Base-by-base conservation (phyloP, 2,888 invertebrate genomes). In the Drosophila phalerata region DNA sequence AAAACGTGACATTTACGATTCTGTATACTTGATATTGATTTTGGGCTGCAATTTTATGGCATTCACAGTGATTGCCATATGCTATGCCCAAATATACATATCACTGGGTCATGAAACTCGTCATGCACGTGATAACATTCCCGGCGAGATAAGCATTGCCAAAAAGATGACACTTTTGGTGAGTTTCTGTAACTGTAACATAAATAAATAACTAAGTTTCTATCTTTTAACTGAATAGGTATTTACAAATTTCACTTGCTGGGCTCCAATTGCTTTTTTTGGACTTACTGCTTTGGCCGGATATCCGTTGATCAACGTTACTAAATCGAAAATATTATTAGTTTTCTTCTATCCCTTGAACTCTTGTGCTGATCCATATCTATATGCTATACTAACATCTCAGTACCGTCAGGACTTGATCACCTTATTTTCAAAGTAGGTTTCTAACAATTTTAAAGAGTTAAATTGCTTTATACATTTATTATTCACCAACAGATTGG, bases 331-430 rank as follows among this genome's bases (percentile, higher is more conserved):
- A 92, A 96, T 98, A 52, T 93, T 97, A 11, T 93, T 97, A 69
- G 97, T 98, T 9, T 97, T 98, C 91, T 97, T 98, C 91, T 97
- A 98, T 91, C 98, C 98, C 0, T 93, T 98, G 69, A 98, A 98
- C 92, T 96, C 97, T 0, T 97, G 97, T 91, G 97, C 98, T 40
- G 98, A 98, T 93, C 98, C 98, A 0, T 98, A 97, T 93, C 93
- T 98, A 3, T 98, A 98, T 92, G 98, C 97, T 17, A 96, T 98
- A 79, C 93, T 97, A 89, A 98, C 98, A 8, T 95, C 97, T 72
- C 97, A 97, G 92, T 97, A 97, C 90, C 94, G 97, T 43, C 94
- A 95, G 79, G 97, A 98, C 91, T 93, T 97, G 22, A 94, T 95
- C 57, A 93, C 94, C 11, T 91, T 97, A 42, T 92, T 96, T 52